Percentiles rank a stretch among this genome's conserved stretches.
phyloP scores from a whole-genome alignment of 2,113 vertebrate genomes.

The Pseudopipra pipra region DNA sequence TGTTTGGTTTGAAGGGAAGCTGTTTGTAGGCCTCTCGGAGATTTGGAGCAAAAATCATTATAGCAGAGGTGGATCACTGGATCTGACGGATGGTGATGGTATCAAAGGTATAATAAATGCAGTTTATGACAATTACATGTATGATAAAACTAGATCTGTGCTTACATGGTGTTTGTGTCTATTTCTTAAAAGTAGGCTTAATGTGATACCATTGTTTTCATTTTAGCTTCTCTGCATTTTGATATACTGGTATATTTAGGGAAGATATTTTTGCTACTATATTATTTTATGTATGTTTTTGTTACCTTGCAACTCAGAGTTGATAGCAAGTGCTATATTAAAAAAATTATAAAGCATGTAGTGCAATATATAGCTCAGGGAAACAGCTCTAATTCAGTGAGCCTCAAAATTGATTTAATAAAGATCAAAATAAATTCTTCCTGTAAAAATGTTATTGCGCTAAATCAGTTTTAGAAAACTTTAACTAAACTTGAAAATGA shows the following conservation, averaged over 20 bases:
- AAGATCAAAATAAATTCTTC: background rate
- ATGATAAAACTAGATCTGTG: conserved; percentile 7
- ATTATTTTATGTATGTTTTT: conserved; percentile 49
- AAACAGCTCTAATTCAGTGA: conserved; percentile 5
- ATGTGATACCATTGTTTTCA: background rate
- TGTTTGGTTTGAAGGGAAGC: background rate
- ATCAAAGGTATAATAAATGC: conserved; percentile 13
- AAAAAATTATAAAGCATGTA: conserved; percentile 32
- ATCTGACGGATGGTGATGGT: background rate
- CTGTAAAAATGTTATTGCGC: background rate
- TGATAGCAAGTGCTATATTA: conserved; percentile 20
- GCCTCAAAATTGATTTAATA: conserved; percentile 3
- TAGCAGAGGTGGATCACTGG: background rate
- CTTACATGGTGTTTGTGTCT: conserved; percentile 12
- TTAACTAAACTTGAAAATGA: background rate
- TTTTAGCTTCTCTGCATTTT: conserved; percentile 2
- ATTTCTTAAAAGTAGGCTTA: background rate
- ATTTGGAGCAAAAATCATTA: background rate
- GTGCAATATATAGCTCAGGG: background rate
- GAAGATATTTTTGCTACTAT: conserved; percentile 17
- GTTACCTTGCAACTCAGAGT: conserved; percentile 40
- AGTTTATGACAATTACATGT: conserved; percentile 11
- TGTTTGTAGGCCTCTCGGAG: background rate
- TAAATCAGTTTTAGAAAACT: background rate
- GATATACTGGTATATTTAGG: conserved; percentile 19